Evolutionary conservation across 2,888 invertebrate genomes (phyloP), one percentile per base, ranked within the genome.

Genomic region (Ecliptopera silaceata): DNA sequence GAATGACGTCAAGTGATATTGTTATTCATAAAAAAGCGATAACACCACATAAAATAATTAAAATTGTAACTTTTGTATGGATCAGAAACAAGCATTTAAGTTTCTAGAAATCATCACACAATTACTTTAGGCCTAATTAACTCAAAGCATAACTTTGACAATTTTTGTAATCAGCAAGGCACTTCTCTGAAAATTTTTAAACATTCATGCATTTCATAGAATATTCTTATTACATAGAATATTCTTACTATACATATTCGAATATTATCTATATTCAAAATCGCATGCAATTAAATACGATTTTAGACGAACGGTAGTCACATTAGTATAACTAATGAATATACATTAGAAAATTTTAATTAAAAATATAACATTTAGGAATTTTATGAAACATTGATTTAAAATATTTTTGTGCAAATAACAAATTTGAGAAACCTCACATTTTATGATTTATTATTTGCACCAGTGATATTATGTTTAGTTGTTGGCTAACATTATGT

Each of bases 401-500:
- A 78, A 81, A 58, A 58, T 44, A 58, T 82, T 82, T 79, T 82
- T 79, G 77, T 82, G 81, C 75, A 81, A 80, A 79, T 78, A 71
- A 64, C 69, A 76, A 77, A 68, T 72, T 73, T 71, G 70, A 71
- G 71, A 79, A 78, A 80, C 76, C 79, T 74, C 79, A 79, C 76
- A 70, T 70, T 74, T 80, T 81, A 80, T 81, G 74, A 71, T 82
- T 79, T 80, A 74, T 75, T 83, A 75, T 79, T 78, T 80, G 77
- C 77, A 77, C 79, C 85, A 87, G 84, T 86, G 84, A 86, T 87
- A 84, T 82, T 84, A 84, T 78, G 78, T 83, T 82, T 81, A 82
- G 80, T 77, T 69, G 55, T 83, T 83, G 82, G 79, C 75, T 68
- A 74, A 74, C 77, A 74, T 75, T 75, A 78, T 79, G 74, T 75